Conservation (phyloP, 2,888 invertebrate genomes). For the Scrobipalpa costella region DNA sequence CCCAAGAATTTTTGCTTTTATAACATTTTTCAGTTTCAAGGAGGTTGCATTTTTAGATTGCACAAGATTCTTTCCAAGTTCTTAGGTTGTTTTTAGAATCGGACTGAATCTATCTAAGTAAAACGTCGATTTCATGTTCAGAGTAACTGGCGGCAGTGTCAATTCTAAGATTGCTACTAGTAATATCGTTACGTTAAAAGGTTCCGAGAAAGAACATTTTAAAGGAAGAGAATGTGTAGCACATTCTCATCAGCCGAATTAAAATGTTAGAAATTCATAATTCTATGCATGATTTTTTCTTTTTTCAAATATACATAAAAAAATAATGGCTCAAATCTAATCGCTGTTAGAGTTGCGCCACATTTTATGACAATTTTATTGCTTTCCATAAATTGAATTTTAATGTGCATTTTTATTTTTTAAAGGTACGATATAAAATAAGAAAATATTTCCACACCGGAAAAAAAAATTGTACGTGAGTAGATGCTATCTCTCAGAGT, state of each 20-base stretch:
- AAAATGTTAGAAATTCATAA: not conserved
- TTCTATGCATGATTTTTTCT: too few species aligned
- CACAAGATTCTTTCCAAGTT: not conserved
- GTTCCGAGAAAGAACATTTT: not conserved
- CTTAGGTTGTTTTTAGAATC: not conserved
- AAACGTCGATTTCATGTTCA: conserved; percentile 12
- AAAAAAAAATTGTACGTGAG: not conserved
- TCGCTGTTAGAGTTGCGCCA: conserved; percentile 10
- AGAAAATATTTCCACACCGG: not conserved
- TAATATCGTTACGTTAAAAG: conserved; percentile 20
- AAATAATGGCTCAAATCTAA: conserved; percentile 5
- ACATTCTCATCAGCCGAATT: too few species aligned
- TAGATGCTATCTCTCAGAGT: not conserved
- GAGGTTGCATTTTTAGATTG: too few species aligned
- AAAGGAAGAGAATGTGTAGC: not conserved
- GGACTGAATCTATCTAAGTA: not conserved
- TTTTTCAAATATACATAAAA: not conserved
- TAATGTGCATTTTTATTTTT: conserved; percentile 30
- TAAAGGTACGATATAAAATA: conserved; percentile 21
- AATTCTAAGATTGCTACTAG: conserved; percentile 8
- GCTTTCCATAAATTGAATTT: conserved; percentile 16
- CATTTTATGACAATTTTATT: conserved; percentile 20
- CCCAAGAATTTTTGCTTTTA: too few species aligned
- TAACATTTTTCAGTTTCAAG: too few species aligned
- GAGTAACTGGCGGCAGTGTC: conserved; percentile 11